phyloP scores from a whole-genome alignment of 2,797 vertebrate genomes.

The Thaleichthys pacificus region DNA sequence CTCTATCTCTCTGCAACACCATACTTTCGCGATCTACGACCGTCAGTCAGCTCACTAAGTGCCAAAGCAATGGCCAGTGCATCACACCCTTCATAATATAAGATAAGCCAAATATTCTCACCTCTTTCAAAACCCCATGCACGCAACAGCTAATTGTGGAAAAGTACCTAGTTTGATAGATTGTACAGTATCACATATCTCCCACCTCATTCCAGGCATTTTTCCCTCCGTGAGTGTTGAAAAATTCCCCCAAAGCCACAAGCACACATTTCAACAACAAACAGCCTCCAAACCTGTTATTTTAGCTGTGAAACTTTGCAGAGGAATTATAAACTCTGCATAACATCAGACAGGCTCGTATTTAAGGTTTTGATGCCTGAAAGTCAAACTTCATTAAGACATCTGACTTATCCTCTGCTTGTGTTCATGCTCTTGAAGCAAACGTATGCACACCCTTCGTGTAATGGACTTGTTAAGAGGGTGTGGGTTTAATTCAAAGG shows the following conservation, averaged over 20 bases:
- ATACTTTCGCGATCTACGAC: background rate
- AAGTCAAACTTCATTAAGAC: conserved; percentile 75
- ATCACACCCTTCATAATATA: background rate
- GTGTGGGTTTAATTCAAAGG: conserved; percentile 54
- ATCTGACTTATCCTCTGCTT: conserved; percentile 64
- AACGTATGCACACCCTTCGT: conserved; percentile 64
- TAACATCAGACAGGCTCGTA: conserved; percentile 61
- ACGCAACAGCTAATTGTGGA: background rate
- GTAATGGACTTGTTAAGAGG: conserved; percentile 74
- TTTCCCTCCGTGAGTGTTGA: conserved; percentile 25
- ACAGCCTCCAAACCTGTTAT: conserved; percentile 67
- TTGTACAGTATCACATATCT: conserved; percentile 40
- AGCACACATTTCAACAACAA: conserved; percentile 35
- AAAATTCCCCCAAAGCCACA: conserved; percentile 49
- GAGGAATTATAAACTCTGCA: conserved; percentile 69
- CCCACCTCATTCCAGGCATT: conserved; percentile 45
- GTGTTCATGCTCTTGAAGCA: conserved; percentile 31
- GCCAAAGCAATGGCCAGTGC: background rate
- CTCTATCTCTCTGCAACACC: background rate
- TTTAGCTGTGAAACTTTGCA: conserved; percentile 76
- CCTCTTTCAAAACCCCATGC: conserved; percentile 3
- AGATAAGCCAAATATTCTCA: background rate
- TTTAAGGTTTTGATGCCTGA: conserved; percentile 64
- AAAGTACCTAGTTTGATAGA: conserved; percentile 6
- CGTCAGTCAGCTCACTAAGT: background rate